phyloP scores from a whole-genome alignment of 1,140 invertebrate species.

The Dolichoris vasculosae region DNA sequence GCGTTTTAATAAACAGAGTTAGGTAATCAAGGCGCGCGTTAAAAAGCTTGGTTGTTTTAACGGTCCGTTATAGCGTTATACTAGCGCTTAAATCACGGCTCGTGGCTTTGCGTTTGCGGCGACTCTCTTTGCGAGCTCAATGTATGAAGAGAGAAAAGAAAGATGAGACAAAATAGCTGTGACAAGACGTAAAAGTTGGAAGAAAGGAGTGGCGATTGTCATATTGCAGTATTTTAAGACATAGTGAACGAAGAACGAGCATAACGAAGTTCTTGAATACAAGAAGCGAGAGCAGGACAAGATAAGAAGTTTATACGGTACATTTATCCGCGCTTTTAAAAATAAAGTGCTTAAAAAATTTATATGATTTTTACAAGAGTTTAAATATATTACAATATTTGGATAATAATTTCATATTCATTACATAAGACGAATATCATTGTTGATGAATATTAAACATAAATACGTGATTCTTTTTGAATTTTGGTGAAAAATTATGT shows the following conservation, averaged over 20 bases:
- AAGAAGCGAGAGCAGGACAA: not conserved
- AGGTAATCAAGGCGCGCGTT: slow-evolving; percentile 72
- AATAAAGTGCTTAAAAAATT: not conserved
- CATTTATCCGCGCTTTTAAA: no score
- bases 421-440: no score
- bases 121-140: slow-evolving; percentile 37
- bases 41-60: slow-evolving; percentile 75
- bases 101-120: slow-evolving; percentile 46
- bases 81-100: slow-evolving; percentile 73
- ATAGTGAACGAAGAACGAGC: not conserved
- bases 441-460: no score
- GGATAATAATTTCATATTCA: no score
- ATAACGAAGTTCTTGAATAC: not conserved
- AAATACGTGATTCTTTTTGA: no score
- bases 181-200: slow-evolving; percentile 31
- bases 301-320: not conserved
- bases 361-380: no score
- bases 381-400: no score
- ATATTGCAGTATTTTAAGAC: not conserved
- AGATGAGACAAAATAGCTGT: slow-evolving; percentile 15
- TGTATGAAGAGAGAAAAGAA: slow-evolving; percentile 52
- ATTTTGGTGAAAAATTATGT: no score
- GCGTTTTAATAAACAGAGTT: slow-evolving; percentile 74
- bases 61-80: slow-evolving; percentile 73
- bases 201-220: slow-evolving; percentile 4